Base-by-base conservation (phyloP, 2,888 invertebrate species). In the Rhagonycha lutea region DNA sequence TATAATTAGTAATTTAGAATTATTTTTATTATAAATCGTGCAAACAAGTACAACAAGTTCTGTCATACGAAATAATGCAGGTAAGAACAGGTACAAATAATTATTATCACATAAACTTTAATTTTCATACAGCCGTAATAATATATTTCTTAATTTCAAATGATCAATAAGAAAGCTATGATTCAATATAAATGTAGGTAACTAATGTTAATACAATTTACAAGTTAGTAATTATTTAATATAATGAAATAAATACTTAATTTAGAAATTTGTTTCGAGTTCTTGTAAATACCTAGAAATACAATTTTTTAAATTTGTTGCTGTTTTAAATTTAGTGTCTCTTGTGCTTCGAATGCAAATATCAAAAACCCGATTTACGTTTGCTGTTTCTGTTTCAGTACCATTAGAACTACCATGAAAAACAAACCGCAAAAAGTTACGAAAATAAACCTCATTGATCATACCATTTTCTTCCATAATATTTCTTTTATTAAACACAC, bases 401-500 rank as follows among this genome's bases (percentile, higher is more conserved):
- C 26, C 61, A 3, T 14, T 60, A 14, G 14, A 14, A 47, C 63
- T 24, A 10, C 63, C 73, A 32, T 32, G 62, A 68, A 68, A 68
- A 14, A 73, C 14, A 24, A 73, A 62, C 9, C 28, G 67, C 7
- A 70, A 26, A 65, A 74, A 74, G 5, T 60, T 63, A 28, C 14
- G 14, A 9, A 70, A 24, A 5, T 65, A 60, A 10, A 14, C 28
- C 29, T 69, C 69, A 11, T 69, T 73, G 3, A 73, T 26, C 3
- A 61, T 47, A 10, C 74, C 74, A 29, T 67, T 67, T 8, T 69
- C 61, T 14, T 65, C 18, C 23, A 65, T 61, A 18, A 74, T 14
- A 11, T 28, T 67, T 28, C 74, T 32, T 26, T 68, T 74, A 18
- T 70, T 69, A 23, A 74, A 74, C 7, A 74, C 70, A 14, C 74